These are phyloP conservation scores for Nemotelus nigrinus DNA, from an alignment of 2,888 invertebrate genomes.

Conservation along the genomic window DNA sequence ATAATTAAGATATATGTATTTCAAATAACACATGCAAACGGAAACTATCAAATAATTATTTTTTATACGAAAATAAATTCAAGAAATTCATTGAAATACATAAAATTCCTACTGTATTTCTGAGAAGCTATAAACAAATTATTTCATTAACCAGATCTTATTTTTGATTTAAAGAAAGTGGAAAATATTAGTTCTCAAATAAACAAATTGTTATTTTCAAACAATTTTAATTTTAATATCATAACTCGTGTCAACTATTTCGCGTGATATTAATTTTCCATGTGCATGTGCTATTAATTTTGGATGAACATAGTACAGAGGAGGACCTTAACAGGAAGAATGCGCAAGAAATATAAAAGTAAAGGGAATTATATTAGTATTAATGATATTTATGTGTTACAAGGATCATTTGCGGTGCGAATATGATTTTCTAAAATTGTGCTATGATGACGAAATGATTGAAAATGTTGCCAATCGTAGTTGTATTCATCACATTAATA, in stretches of 20 bases:
- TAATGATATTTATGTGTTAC: conserved; percentile 9
- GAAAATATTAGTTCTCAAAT: no score
- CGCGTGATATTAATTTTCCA: conserved; percentile 60
- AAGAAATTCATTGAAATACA: not conserved
- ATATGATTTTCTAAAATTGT: no score
- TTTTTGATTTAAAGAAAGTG: no score
- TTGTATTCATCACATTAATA: no score
- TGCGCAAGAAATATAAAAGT: conserved; percentile 47
- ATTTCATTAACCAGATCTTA: no score
- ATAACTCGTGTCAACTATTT: conserved; percentile 62
- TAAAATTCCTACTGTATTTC: not conserved
- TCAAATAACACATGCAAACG: conserved; percentile 37
- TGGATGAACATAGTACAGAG: conserved; percentile 60
- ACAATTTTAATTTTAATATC: conserved; percentile 65
- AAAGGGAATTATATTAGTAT: conserved; percentile 22
- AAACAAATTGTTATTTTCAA: conserved; percentile 51
- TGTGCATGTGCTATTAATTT: conserved; percentile 62
- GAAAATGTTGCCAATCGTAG: no score
- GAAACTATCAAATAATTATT: not conserved
- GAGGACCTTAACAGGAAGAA: conserved; percentile 55
- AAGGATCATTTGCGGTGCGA: not conserved
- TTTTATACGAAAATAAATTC: not conserved
- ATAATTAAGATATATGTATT: no score
- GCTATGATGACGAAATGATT: no score
- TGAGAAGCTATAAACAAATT: no score